Percentiles rank a stretch among this genome's conserved stretches.
Evolutionary conservation across 2,113 vertebrate genomes (phyloP).

Genomic region (Rhineura floridana): DNA sequence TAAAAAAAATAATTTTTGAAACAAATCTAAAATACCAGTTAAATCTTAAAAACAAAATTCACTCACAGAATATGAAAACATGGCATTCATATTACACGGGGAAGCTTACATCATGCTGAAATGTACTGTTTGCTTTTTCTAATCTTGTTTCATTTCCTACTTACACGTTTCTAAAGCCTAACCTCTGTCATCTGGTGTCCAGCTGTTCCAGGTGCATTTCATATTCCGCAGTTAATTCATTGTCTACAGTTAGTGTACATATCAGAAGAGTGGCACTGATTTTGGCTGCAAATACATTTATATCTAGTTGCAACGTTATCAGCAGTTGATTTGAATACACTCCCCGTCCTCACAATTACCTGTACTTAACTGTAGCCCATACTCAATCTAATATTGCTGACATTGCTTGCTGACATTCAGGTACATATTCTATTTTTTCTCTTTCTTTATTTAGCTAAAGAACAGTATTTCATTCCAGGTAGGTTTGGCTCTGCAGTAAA

Average conservation of each 20-base stretch:
- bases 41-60: constrained; percentile 49
- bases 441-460: constrained; percentile 93
- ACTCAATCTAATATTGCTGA: constrained; percentile 79
- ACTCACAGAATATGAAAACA: constrained; percentile 45
- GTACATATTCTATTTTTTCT: constrained; percentile 85
- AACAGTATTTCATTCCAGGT: constrained; percentile 99
- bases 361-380: constrained; percentile 70
- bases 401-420: constrained; percentile 84
- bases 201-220: constrained; percentile 69
- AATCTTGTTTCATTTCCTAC: constrained; percentile 64
- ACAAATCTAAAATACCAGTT: constrained; percentile 38
- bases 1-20: constrained; percentile 45
- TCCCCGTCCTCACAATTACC: constrained; percentile 64
- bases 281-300: constrained; percentile 52
- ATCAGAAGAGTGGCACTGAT: constrained; percentile 48
- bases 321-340: constrained; percentile 56
- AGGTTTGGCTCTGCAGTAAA: constrained; percentile 83
- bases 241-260: constrained; percentile 60
- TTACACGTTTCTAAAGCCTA: constrained; percentile 65
- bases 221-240: constrained; percentile 62
- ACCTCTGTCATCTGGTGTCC: constrained; percentile 65
- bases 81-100: constrained; percentile 40
- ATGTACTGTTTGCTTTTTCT: constrained; percentile 63
- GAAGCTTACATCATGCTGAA: constrained; percentile 55
- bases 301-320: constrained; percentile 60